These are phyloP conservation scores for Scophthalmus maximus DNA, from an alignment of 2,113 vertebrate genomes.

Conservation along the genomic window DNA sequence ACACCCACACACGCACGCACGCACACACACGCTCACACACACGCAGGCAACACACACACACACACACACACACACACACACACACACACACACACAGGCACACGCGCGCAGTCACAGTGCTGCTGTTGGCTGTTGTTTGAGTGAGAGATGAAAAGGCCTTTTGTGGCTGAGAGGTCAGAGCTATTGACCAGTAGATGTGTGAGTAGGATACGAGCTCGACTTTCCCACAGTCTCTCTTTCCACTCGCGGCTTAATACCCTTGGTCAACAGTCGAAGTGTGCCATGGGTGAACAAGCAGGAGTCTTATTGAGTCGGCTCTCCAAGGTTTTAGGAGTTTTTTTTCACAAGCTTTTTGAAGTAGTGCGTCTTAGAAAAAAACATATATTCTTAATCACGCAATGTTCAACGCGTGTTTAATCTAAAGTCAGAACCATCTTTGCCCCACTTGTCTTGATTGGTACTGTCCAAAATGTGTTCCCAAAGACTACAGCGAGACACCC, in stretches of 20 bases:
- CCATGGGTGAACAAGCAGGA: slow-evolving; percentile 73
- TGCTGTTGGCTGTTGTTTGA: slow-evolving; percentile 62
- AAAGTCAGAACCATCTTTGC: not conserved
- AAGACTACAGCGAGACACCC: too few relatives aligned
- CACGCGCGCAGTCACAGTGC: slow-evolving; percentile 39
- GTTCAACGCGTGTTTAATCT: not conserved
- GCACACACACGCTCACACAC: slow-evolving; percentile 20
- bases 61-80: not conserved
- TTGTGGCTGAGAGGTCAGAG: slow-evolving; percentile 77
- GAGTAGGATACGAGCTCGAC: slow-evolving; percentile 73
- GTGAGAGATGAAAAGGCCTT: slow-evolving; percentile 75
- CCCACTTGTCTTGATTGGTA: not conserved
- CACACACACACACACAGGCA: slow-evolving; percentile 25
- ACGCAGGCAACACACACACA: slow-evolving; percentile 27
- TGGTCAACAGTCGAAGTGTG: slow-evolving; percentile 81
- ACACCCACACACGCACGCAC: not conserved
- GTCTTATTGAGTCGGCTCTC: slow-evolving; percentile 59
- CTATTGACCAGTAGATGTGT: slow-evolving; percentile 80
- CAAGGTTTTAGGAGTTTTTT: slow-evolving; percentile 17
- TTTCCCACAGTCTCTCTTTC: slow-evolving; percentile 81
- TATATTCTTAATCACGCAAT: not conserved
- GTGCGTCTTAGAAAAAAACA: not conserved
- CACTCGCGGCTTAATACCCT: slow-evolving; percentile 73
- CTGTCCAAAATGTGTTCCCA: too few relatives aligned
- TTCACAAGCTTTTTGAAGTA: not conserved